Base-by-base conservation (phyloP, 2,113 vertebrate species). In the Pachyramphus minor region DNA sequence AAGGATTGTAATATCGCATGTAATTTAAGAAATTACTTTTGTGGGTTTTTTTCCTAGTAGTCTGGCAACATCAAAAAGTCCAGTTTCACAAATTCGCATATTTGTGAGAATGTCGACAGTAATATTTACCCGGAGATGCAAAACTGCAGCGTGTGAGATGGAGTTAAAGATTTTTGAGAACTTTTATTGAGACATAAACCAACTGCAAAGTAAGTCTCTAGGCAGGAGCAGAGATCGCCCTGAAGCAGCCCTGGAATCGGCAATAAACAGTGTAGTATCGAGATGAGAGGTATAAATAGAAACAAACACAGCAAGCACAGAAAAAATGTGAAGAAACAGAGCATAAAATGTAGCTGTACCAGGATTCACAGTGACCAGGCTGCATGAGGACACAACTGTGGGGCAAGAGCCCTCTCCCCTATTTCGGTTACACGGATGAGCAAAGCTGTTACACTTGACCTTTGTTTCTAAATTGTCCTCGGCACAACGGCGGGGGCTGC, bases 11-110 rank as follows among this genome's bases (percentile, higher is more conserved):
- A 39, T 84, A 86, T 90, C n/a, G n/a, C 91, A 55, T 55, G 90
- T 88, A 93, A 93, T 83, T 67, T 96, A 88, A 97, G 96, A 97
- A 97, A 97, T 91, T 41, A 76, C 49, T 97, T 79, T 20, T 73
- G 74, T 66, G 55, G 14, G 7, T 68, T 93, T 90, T 55, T 9
- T 9, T 6, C 47, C 49, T n/a, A 66, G 56, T 50, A 82, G 87
- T 79, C 49, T 82, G 90, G 93, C 94, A 98, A 62, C 33, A 63
- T 30, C 49, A 67, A 20, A 53, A 89, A 74, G 44, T 49, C 37
- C 68, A 47, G 6, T 69, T 86, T 84, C 41, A 53, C 64, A 39
- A 62, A 58, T 7, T 33, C 28, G 5, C 41, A 0, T 27, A 2
- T 50, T 68, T 49, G n/a, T 53, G 84, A 62, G 68, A 81, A 74